Percentiles rank a stretch among this genome's conserved stretches.
Evolutionary conservation across 2,113 vertebrate species (phyloP).

Genomic region (Pluvialis apricaria): DNA sequence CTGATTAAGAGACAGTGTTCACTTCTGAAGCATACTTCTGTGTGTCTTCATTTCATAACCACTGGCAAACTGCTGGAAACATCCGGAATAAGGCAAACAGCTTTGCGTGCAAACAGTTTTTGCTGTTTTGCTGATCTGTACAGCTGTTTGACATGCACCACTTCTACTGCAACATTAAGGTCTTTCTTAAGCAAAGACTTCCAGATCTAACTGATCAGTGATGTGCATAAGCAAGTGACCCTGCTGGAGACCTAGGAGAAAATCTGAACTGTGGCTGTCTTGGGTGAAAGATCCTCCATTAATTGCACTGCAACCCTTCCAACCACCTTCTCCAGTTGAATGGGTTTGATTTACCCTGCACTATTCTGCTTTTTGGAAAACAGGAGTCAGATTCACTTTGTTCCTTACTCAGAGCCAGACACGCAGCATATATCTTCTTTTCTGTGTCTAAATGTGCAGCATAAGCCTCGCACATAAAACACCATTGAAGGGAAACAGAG

Average conservation of each 20-base stretch:
- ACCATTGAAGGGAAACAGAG: not conserved
- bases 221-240: not conserved
- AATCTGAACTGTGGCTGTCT: not conserved
- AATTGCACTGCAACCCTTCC: not conserved
- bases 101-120: not conserved
- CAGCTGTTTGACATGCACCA: not conserved
- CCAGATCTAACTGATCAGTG: not conserved
- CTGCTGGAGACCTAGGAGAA: not conserved
- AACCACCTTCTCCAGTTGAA: not conserved
- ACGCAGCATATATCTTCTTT: not conserved
- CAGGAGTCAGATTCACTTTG: not conserved
- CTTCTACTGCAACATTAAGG: not conserved
- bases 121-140: not conserved
- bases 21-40: not conserved
- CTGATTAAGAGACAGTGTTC: not conserved
- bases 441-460: not conserved
- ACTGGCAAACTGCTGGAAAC: not conserved
- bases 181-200: not conserved
- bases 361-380: not conserved
- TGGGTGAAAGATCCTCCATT: not conserved
- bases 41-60: not conserved
- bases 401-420: not conserved
- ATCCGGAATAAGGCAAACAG: not conserved
- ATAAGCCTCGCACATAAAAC: not conserved
- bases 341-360: not conserved